phyloP scores from a whole-genome alignment of 23 tunicate species.

The Styela plicata region DNA sequence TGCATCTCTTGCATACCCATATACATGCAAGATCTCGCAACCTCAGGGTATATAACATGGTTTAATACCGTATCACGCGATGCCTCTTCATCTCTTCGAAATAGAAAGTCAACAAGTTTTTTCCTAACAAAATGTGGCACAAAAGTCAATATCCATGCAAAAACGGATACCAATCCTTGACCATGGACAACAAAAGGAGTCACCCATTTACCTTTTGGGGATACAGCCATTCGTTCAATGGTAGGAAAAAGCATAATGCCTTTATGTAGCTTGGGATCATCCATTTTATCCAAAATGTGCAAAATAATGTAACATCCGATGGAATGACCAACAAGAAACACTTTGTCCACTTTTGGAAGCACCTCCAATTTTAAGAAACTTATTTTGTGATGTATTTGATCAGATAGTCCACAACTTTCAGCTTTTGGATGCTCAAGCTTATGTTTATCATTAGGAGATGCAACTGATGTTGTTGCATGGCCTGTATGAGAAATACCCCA shows the following conservation, averaged over 20 bases:
- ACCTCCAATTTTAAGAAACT: slow-evolving; percentile 48
- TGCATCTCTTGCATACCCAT: slow-evolving; percentile 84
- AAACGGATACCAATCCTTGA: slow-evolving; percentile 39
- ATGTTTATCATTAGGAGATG: neutral
- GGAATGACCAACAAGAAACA: slow-evolving; percentile 83
- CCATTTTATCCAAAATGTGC: slow-evolving; percentile 63
- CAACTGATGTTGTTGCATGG: slow-evolving; percentile 20
- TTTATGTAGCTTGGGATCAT: slow-evolving; percentile 28
- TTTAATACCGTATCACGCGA: slow-evolving; percentile 27
- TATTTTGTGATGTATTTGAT: slow-evolving; percentile 72
- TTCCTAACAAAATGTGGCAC: slow-evolving; percentile 38
- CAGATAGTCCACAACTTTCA: slow-evolving; percentile 52
- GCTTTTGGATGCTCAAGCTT: slow-evolving; percentile 39
- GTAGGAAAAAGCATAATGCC: slow-evolving; percentile 85
- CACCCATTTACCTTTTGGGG: slow-evolving; percentile 72
- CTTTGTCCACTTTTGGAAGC: slow-evolving; percentile 55
- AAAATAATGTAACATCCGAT: slow-evolving; percentile 90
- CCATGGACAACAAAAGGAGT: slow-evolving; percentile 58
- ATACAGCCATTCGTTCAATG: slow-evolving; percentile 57
- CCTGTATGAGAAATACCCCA: slow-evolving; percentile 89
- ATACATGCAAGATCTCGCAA: slow-evolving; percentile 41
- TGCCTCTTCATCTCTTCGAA: slow-evolving; percentile 28
- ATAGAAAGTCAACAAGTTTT: slow-evolving; percentile 26
- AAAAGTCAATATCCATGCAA: slow-evolving; percentile 17
- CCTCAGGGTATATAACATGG: slow-evolving; percentile 35